Base-by-base conservation (phyloP, 2,113 vertebrate species). In the Gulo gulo region DNA sequence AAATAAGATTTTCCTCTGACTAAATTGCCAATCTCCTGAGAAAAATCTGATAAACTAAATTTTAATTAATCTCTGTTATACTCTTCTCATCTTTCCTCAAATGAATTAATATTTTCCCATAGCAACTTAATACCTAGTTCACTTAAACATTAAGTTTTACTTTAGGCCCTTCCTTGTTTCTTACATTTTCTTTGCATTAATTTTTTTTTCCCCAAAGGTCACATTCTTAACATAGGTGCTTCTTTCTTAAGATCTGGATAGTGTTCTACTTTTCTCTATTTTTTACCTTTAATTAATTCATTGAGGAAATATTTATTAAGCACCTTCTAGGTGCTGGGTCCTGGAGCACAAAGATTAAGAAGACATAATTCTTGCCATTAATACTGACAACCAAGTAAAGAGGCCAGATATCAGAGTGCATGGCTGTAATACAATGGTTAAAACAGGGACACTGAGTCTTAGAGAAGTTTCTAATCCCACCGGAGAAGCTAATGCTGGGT, bases 11-110 rank as follows among this genome's bases (percentile, higher is more conserved):
- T 97, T 92, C 92, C 78, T 97, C 87, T 80, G 34, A 96, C 95
- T 97, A 97, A 98, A 97, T 98, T 98, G 90, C 95, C 97, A 97
- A 97, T 87, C 97, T 98, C 96, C 92, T 85, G 96, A 97, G 98
- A 97, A 97, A 98, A 97, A 95, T 97, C 94, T 93, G 97, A 98
- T 98, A 97, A 98, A 98, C 97, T 92, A 97, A 97, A 97, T 95
- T 98, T 98, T 97, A 98, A 98, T 98, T 98, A 97, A 97, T 98
- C 95, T 98, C 92, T 2, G 29, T 93, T 97, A 97, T 93, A 96
- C 82, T 47, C 96, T 94, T 95, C 97, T 96, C 95, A 93, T 98
- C 96, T 97, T 97, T 71, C 96, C 96, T 98, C 95, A 29, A 87
- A 96, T 97, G 97, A 97, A 97, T 98, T 98, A 92, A 94, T 94